phyloP scores from a whole-genome alignment of 1,140 invertebrate species.

The Trichomalopsis sarcophagae region DNA sequence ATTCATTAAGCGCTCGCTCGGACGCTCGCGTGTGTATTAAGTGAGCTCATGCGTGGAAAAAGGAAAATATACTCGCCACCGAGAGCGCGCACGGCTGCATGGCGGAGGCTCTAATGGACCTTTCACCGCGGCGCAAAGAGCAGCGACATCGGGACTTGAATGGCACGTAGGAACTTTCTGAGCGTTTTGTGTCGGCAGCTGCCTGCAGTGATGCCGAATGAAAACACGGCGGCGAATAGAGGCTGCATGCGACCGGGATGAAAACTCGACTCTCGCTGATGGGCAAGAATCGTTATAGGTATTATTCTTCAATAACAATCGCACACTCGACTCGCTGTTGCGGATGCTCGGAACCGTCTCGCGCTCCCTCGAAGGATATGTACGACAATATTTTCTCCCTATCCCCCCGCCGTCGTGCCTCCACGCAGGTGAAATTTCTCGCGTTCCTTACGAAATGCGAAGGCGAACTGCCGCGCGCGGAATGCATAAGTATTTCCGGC shows the following conservation, averaged over 20 bases:
- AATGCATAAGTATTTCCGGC: constrained; percentile 75
- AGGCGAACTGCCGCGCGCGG: constrained; percentile 58
- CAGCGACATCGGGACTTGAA: not conserved
- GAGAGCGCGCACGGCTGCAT: not conserved
- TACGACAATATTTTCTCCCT: constrained; percentile 3
- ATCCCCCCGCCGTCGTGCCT: not conserved
- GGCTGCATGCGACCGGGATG: constrained; percentile 39
- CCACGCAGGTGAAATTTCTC: constrained; percentile 55
- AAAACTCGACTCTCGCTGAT: constrained; percentile 15
- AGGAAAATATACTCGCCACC: constrained; percentile 15
- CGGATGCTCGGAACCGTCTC: constrained; percentile 11
- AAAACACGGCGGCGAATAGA: constrained; percentile 40
- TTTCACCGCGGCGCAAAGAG: constrained; percentile 34
- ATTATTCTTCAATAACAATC: constrained; percentile 8
- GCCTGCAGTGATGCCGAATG: constrained; percentile 1
- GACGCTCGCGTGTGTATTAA: constrained; percentile 40
- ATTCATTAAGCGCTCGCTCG: constrained; percentile 21
- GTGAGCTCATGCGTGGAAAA: constrained; percentile 31
- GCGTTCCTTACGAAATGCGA: constrained; percentile 66
- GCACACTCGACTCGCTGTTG: not conserved
- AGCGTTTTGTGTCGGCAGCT: constrained; percentile 22
- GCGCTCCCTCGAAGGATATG: not conserved
- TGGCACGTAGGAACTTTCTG: constrained; percentile 36
- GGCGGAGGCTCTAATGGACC: constrained; percentile 41
- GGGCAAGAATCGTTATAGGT: no score